Conservation (phyloP, 2,797 vertebrate genomes). For the Cyprinodon diabolis region DNA sequence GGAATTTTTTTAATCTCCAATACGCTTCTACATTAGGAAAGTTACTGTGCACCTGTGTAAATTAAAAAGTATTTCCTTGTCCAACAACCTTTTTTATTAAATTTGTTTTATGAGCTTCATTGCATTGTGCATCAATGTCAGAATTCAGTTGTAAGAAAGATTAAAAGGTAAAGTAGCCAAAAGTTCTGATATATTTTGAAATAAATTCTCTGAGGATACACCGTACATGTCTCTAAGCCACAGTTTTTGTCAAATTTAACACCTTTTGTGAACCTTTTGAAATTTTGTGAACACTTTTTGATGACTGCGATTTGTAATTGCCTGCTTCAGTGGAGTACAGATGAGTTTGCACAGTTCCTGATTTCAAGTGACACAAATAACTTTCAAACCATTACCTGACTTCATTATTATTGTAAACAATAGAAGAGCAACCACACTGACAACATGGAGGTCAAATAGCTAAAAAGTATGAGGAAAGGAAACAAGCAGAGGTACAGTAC, state of each 20-base stretch:
- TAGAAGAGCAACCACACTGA: conserved; percentile 20
- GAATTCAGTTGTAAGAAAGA: not conserved
- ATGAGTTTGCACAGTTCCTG: conserved; percentile 10
- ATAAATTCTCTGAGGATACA: not conserved
- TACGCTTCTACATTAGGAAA: too few species aligned
- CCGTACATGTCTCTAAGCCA: not conserved
- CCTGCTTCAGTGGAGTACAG: conserved; percentile 1
- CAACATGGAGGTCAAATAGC: conserved; percentile 57
- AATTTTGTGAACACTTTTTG: not conserved
- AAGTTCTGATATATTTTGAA: not conserved
- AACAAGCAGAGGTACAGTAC: conserved; percentile 14
- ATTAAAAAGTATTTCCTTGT: too few species aligned
- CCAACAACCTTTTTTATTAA: too few species aligned
- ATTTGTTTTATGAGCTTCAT: not conserved
- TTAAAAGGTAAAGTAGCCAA: not conserved
- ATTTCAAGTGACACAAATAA: conserved; percentile 36
- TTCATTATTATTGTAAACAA: conserved; percentile 20
- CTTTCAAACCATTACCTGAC: conserved; percentile 39
- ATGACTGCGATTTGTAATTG: conserved; percentile 2
- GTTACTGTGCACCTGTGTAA: too few species aligned
- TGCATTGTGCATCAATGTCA: not conserved
- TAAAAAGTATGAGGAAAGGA: conserved; percentile 17
- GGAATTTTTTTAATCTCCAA: too few species aligned
- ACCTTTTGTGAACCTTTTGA: not conserved
- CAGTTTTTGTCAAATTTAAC: not conserved